Evolutionary conservation across 2,888 invertebrate genomes (phyloP).

Genomic region (Urechis unicinctus): DNA sequence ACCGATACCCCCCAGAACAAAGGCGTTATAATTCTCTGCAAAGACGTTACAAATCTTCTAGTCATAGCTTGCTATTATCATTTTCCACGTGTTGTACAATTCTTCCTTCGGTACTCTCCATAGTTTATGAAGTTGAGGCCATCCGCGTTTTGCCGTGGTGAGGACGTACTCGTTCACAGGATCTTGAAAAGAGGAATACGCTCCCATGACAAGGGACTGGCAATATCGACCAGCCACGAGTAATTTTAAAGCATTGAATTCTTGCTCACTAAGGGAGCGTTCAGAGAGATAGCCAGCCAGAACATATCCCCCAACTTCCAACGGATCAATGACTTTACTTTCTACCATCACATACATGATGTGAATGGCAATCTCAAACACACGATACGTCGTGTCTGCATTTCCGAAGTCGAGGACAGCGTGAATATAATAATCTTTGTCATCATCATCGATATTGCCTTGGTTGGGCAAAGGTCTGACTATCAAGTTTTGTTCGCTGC

Average conservation of each 20-base stretch:
- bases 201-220: conserved; percentile 78
- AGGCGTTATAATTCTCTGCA: too few species aligned
- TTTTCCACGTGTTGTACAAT: conserved; percentile 17
- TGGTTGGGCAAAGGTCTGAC: conserved; percentile 50
- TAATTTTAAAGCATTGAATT: conserved; percentile 63
- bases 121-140: conserved; percentile 30
- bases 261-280: conserved; percentile 61
- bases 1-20: too few species aligned
- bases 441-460: conserved; percentile 34
- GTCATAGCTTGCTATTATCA: conserved; percentile 7
- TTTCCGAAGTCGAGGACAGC: conserved; percentile 86
- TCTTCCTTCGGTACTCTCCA: conserved; percentile 26
- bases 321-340: conserved; percentile 55
- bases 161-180: conserved; percentile 74
- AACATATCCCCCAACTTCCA: conserved; percentile 54
- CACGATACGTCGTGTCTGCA: conserved; percentile 61
- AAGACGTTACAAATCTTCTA: not conserved
- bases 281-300: conserved; percentile 68
- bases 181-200: conserved; percentile 67
- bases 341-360: conserved; percentile 75
- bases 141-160: conserved; percentile 53
- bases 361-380: conserved; percentile 78
- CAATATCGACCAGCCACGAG: conserved; percentile 73
- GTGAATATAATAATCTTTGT: conserved; percentile 57
- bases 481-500: conserved; percentile 83